phyloP scores from a whole-genome alignment of 2,888 invertebrate genomes.

The Watsonalla cultraria region DNA sequence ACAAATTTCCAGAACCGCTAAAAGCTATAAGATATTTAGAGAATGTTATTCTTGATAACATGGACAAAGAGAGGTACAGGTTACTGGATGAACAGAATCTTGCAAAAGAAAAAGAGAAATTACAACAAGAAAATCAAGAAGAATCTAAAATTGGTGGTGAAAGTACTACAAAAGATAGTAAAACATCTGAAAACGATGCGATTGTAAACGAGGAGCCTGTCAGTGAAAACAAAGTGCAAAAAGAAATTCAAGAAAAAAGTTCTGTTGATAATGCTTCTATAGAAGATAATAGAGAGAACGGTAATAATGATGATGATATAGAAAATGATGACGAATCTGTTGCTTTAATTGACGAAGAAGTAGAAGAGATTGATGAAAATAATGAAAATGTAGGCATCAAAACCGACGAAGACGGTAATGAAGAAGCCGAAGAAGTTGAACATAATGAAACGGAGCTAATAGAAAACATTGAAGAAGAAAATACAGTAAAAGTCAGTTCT shows the following conservation, averaged over 20 bases:
- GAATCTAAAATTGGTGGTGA: conserved; percentile 7
- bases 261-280: conserved; percentile 9
- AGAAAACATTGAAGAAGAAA: not conserved
- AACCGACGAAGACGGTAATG: conserved; percentile 24
- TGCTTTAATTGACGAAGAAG: conserved; percentile 12
- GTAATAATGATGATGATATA: conserved; percentile 4
- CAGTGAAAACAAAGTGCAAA: not conserved
- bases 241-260: conserved; percentile 12
- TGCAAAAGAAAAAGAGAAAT: conserved; percentile 3
- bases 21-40: conserved; percentile 27
- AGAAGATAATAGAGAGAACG: conserved; percentile 11
- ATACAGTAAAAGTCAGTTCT: not conserved
- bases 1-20: conserved; percentile 37
- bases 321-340: conserved; percentile 6
- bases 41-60: conserved; percentile 22
- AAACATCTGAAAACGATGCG: not conserved
- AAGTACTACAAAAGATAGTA: conserved; percentile 3
- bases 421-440: not conserved
- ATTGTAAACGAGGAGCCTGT: not conserved
- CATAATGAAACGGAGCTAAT: too few relatives aligned
- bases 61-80: not conserved
- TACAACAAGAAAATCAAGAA: not conserved
- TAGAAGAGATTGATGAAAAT: conserved; percentile 12
- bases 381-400: conserved; percentile 17
- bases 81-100: conserved; percentile 6